phyloP scores from a whole-genome alignment of 1,140 invertebrate species.

The Drosophila jambulina region DNA sequence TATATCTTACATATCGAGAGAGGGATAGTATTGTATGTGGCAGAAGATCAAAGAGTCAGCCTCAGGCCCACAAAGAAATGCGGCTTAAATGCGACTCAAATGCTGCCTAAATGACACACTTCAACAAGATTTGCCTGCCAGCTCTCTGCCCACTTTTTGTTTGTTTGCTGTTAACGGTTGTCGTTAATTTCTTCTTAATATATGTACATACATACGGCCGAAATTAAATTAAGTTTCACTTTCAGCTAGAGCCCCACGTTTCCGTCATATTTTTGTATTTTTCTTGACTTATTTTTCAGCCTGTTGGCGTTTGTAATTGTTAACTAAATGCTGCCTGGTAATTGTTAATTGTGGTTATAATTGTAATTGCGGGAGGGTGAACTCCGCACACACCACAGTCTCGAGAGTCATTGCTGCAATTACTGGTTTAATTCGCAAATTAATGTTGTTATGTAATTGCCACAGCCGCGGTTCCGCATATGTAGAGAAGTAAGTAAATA shows the following conservation, averaged over 20 bases:
- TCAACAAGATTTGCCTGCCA: slow-evolving; percentile 32
- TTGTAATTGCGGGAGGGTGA: slow-evolving; percentile 23
- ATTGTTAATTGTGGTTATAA: slow-evolving; percentile 35
- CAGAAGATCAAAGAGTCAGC: slow-evolving; percentile 19
- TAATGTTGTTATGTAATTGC: slow-evolving; percentile 31
- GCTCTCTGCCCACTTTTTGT: slow-evolving; percentile 17
- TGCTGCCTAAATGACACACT: slow-evolving; percentile 28
- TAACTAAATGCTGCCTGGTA: slow-evolving; percentile 32
- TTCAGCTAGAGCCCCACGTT: slow-evolving; percentile 1
- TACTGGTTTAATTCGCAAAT: slow-evolving; percentile 44
- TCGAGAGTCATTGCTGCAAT: slow-evolving; percentile 33
- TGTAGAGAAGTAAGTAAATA: neutral
- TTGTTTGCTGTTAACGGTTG: slow-evolving; percentile 38
- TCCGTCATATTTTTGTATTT: neutral
- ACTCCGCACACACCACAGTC: slow-evolving; percentile 9
- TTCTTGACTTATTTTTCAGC: slow-evolving; percentile 10
- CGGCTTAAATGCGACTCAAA: slow-evolving; percentile 13
- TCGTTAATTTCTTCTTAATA: slow-evolving; percentile 48
- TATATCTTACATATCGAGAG: neutral
- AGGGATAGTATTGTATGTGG: slow-evolving; percentile 18
- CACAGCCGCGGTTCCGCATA: slow-evolving; percentile 25
- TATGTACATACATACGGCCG: slow-evolving; percentile 12
- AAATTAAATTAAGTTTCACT: slow-evolving; percentile 47
- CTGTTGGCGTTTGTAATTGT: slow-evolving; percentile 18
- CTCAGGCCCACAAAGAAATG: slow-evolving; percentile 26